Base-by-base conservation (phyloP, 2,113 vertebrate genomes). In the Microcebus jonahi region DNA sequence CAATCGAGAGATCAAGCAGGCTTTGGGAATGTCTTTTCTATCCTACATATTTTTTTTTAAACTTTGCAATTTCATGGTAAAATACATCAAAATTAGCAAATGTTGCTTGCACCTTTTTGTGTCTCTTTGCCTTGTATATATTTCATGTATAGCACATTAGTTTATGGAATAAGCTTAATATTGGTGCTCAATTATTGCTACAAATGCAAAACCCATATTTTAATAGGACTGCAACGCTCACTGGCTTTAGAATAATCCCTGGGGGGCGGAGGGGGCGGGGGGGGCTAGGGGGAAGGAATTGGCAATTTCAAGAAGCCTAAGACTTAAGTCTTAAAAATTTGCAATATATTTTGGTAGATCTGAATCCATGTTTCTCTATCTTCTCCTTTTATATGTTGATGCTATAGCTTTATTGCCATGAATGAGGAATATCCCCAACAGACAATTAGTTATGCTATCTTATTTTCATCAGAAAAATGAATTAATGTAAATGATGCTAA, bases 1-100 rank as follows among this genome's bases (percentile, higher is more conserved):
- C 3, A 25, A 81, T 88, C 17, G 83, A 55, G 76, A 63, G 9
- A 71, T 73, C 17, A 95, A 84, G 9, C 13, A 75, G 8, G 0
- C 15, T 70, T 80, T 94, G 75, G 34, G 39, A 34, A 81, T 84
- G 7, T 14, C 39, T 90, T 92, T 92, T 88, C 18, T 87, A 23
- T 87, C 48, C 36, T 17, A 36, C 9, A 25, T 75, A 75, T n/a
- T 63, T 89, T 71, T 70, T 70, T 61, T 71, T 61, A 68, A 96
- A 61, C 3, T 59, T 39, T 83, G n/a, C 1, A 31, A 25, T 82
- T 77, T 90, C 23, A 39, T 81, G 2, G 7, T 83, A 18, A 94
- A 94, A 90, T 83, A 31, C 17, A 91, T 31, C 15, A 84, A 96
- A 96, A 70, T 50, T 48, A 95, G 4, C 48, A 63, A 80, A 53